phyloP scores from a whole-genome alignment of 2,113 vertebrate genomes.

The Oreochromis spilurus region DNA sequence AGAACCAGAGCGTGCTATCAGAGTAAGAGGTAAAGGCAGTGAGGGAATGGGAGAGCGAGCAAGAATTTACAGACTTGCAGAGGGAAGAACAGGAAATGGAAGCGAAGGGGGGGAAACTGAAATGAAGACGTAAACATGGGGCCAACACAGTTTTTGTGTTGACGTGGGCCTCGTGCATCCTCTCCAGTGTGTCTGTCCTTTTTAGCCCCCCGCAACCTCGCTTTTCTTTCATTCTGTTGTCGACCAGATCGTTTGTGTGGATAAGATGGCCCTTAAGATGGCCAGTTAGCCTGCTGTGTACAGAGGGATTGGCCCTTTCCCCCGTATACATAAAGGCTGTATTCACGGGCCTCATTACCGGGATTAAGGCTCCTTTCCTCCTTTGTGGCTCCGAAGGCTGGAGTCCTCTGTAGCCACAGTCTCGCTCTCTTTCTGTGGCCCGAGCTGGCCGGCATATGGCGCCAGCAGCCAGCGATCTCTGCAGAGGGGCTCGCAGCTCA shows the following conservation, averaged over 20 bases:
- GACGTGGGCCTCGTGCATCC: conserved; percentile 33
- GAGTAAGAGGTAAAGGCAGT: conserved; percentile 36
- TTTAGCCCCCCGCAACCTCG: conserved; percentile 3
- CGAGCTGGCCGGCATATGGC: conserved; percentile 90
- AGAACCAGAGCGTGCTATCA: conserved; percentile 55
- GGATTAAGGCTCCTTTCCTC: conserved; percentile 72
- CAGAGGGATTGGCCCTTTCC: conserved; percentile 70
- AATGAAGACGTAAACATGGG: background rate
- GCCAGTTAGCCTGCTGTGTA: conserved; percentile 64
- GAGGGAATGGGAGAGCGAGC: conserved; percentile 23
- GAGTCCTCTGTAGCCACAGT: conserved; percentile 58
- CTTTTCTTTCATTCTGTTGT: conserved; percentile 58
- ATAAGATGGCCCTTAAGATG: conserved; percentile 66
- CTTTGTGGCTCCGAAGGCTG: conserved; percentile 73
- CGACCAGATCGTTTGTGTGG: conserved; percentile 61
- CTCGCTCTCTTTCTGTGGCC: conserved; percentile 54
- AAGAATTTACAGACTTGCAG: conserved; percentile 12
- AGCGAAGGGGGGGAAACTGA: background rate
- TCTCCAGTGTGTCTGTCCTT: background rate
- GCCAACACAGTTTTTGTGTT: background rate
- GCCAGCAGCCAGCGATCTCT: conserved; percentile 80
- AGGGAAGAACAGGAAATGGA: conserved; percentile 4
- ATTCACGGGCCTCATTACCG: conserved; percentile 71
- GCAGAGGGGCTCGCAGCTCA: conserved; percentile 62
- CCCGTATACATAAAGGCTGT: conserved; percentile 68